Percentiles rank a stretch among this genome's conserved stretches.
phyloP scores from a whole-genome alignment of 2,797 vertebrate genomes.

The Rhadinocentrus ornatus region DNA sequence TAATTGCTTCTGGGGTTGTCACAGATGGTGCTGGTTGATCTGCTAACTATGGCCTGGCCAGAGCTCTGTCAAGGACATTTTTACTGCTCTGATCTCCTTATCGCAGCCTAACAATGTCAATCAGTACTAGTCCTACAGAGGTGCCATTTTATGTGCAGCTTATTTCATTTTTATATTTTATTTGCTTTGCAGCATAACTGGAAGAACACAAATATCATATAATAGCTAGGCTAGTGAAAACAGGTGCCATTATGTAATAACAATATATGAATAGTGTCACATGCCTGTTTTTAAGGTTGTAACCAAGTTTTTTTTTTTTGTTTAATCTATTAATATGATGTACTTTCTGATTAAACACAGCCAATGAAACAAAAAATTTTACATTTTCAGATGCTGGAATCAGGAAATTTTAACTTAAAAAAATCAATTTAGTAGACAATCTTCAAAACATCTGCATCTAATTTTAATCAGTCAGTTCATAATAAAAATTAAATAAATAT shows the following conservation, averaged over 20 bases:
- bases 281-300: not conserved
- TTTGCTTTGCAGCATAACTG: constrained; percentile 1
- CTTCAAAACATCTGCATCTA: too few relatives aligned
- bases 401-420: too few relatives aligned
- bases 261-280: not conserved
- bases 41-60: constrained; percentile 70
- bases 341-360: too few relatives aligned
- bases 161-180: constrained; percentile 22
- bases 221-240: constrained; percentile 4
- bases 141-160: constrained; percentile 23
- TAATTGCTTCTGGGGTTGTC: constrained; percentile 82
- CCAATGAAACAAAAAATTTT: too few relatives aligned
- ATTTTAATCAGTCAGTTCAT: too few relatives aligned
- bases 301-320: not conserved
- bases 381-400: too few relatives aligned
- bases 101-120: constrained; percentile 58
- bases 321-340: too few relatives aligned
- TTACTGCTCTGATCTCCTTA: constrained; percentile 67
- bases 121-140: constrained; percentile 38
- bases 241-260: not conserved
- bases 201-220: constrained; percentile 6
- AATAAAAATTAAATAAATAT: too few relatives aligned
- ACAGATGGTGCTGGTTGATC: constrained; percentile 82
- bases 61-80: constrained; percentile 76
- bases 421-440: too few relatives aligned